Conservation (phyloP, 2,113 vertebrate genomes). For the Gorilla gorilla region DNA sequence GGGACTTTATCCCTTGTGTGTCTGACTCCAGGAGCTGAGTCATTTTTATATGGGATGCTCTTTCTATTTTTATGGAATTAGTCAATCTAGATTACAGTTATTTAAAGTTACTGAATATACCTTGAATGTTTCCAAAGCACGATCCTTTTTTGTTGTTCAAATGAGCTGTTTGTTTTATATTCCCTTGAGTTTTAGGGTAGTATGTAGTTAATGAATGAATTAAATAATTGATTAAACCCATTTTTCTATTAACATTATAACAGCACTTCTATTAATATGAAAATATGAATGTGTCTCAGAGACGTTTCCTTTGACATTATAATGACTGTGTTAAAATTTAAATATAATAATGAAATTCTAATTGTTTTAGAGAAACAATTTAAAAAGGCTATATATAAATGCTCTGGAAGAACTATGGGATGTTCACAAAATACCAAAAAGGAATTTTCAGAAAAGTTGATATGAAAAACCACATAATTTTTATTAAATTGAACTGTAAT, state of each 20-base stretch:
- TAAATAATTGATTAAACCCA: constrained; percentile 77
- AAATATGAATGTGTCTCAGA: constrained; percentile 71
- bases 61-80: constrained; percentile 21
- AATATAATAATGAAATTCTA: constrained; percentile 75
- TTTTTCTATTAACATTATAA: constrained; percentile 76
- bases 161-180: constrained; percentile 69
- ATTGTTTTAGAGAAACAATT: constrained; percentile 78
- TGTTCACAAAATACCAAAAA: constrained; percentile 51
- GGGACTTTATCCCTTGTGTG: not conserved
- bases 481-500: constrained; percentile 65
- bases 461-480: constrained; percentile 51
- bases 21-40: not conserved
- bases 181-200: constrained; percentile 56
- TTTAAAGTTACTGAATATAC: constrained; percentile 29
- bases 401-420: constrained; percentile 48
- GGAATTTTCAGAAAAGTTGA: constrained; percentile 53
- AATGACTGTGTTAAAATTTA: constrained; percentile 80
- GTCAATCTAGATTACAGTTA: constrained; percentile 41
- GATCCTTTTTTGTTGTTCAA: constrained; percentile 53
- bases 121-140: constrained; percentile 30
- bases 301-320: constrained; percentile 78
- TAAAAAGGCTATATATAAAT: constrained; percentile 63
- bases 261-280: constrained; percentile 69
- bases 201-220: constrained; percentile 71
- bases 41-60: not conserved